phyloP scores from a whole-genome alignment of 2,888 invertebrate species.

The Rhingia campestris region DNA sequence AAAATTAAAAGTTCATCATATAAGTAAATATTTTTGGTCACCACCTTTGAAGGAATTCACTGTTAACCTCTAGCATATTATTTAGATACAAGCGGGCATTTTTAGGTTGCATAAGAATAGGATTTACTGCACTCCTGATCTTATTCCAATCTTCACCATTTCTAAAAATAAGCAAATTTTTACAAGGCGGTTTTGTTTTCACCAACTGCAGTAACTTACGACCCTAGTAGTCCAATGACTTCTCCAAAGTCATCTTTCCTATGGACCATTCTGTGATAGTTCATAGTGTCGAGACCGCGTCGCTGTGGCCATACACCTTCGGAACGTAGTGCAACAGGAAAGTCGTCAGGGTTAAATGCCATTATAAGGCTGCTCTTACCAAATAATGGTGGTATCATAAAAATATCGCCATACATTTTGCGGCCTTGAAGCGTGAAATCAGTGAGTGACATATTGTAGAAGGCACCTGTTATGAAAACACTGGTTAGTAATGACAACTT shows the following conservation, averaged over 20 bases:
- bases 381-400: constrained; percentile 80
- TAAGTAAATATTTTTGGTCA: too few species aligned
- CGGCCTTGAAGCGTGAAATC: constrained; percentile 73
- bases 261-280: constrained; percentile 80
- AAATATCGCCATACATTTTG: constrained; percentile 81
- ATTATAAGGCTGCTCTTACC: constrained; percentile 79
- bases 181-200: neutral
- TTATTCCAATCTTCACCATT: constrained; percentile 87
- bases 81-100: constrained; percentile 83
- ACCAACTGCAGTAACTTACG: neutral
- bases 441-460: constrained; percentile 73
- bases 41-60: constrained; percentile 7
- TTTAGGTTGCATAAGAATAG: constrained; percentile 85
- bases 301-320: constrained; percentile 83
- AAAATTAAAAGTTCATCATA: neutral
- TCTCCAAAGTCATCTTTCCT: constrained; percentile 62
- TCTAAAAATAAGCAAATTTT: constrained; percentile 76
- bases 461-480: constrained; percentile 40
- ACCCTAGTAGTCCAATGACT: neutral
- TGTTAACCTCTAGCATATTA: constrained; percentile 66
- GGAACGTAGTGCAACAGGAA: constrained; percentile 82
- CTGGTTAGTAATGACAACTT: neutral
- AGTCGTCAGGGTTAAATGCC: constrained; percentile 83
- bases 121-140: constrained; percentile 86
- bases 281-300: constrained; percentile 80